These are phyloP conservation scores for Pempheris klunzingeri DNA, from an alignment of 2,797 vertebrate genomes.

Conservation along the genomic window DNA sequence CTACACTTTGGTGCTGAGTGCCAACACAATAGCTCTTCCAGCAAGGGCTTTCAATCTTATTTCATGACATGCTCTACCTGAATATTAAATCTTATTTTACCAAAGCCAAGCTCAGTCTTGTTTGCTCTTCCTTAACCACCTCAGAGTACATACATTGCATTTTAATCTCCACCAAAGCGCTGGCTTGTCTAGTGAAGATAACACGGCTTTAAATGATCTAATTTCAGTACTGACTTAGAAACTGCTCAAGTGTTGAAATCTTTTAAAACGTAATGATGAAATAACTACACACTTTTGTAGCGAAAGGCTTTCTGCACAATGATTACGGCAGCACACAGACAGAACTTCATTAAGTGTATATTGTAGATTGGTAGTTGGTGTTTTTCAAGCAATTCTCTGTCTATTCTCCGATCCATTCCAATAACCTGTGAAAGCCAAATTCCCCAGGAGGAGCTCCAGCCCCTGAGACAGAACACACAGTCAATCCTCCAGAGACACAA, in stretches of 20 bases:
- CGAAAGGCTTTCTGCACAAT: constrained; percentile 35
- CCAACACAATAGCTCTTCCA: constrained; percentile 22
- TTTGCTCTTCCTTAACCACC: constrained; percentile 4
- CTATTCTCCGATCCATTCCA: constrained; percentile 47
- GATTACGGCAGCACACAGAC: constrained; percentile 27
- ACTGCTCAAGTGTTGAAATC: constrained; percentile 68
- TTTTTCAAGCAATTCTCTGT: constrained; percentile 47
- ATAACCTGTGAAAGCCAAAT: constrained; percentile 51
- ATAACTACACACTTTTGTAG: constrained; percentile 36
- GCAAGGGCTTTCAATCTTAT: constrained; percentile 27
- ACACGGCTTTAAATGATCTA: constrained; percentile 56
- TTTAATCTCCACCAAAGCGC: constrained; percentile 41
- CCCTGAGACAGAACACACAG: constrained; percentile 45
- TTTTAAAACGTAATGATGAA: constrained; percentile 64
- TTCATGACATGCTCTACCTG: constrained; percentile 26
- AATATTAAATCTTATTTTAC: constrained; percentile 35
- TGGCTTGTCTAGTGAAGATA: constrained; percentile 50
- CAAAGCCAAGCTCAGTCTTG: constrained; percentile 1
- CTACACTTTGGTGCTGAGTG: not conserved
- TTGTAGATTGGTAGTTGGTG: constrained; percentile 41
- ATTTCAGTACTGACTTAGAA: constrained; percentile 53
- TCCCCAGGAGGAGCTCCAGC: constrained; percentile 50
- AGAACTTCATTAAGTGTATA: constrained; percentile 62
- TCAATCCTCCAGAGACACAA: constrained; percentile 57
- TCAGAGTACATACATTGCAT: constrained; percentile 24